A percentile compares a stretch with the other conserved stretches of the same genome.
Conservation (phyloP, 2,113 vertebrate genomes). For the Lepus timidus region DNA sequence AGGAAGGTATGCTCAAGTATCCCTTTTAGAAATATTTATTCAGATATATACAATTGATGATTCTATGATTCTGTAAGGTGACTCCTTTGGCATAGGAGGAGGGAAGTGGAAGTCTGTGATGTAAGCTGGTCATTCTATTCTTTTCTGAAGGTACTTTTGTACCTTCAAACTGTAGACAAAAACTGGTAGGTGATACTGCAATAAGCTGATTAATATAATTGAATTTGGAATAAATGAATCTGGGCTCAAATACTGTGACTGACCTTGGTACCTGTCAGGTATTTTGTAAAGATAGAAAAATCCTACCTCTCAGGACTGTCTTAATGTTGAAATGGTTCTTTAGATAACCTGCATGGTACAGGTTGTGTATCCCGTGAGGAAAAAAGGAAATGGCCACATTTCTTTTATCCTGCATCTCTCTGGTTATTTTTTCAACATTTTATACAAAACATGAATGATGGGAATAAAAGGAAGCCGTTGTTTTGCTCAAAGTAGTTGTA, state of each 20-base stretch:
- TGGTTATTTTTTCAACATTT: background rate
- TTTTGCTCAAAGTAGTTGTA: background rate
- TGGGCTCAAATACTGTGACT: background rate
- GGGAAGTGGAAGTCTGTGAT: background rate
- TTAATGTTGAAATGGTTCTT: background rate
- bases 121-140: background rate
- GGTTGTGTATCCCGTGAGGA: too few species aligned
- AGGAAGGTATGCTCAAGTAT: too few species aligned
- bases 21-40: background rate
- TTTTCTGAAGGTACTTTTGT: background rate
- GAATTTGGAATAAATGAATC: background rate
- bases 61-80: background rate
- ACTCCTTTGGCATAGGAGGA: accelerated
- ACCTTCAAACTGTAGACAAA: background rate
- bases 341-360: background rate
- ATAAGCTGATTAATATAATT: background rate
- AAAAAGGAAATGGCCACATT: background rate
- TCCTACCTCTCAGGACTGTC: background rate
- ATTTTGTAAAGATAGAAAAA: background rate
- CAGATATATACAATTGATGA: too few species aligned
- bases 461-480: background rate
- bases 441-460: background rate
- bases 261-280: background rate
- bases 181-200: background rate
- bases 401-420: background rate